Evolutionary conservation across 1,140 invertebrate genomes (phyloP).

Genomic region (Aphelenchoides fujianensis): DNA sequence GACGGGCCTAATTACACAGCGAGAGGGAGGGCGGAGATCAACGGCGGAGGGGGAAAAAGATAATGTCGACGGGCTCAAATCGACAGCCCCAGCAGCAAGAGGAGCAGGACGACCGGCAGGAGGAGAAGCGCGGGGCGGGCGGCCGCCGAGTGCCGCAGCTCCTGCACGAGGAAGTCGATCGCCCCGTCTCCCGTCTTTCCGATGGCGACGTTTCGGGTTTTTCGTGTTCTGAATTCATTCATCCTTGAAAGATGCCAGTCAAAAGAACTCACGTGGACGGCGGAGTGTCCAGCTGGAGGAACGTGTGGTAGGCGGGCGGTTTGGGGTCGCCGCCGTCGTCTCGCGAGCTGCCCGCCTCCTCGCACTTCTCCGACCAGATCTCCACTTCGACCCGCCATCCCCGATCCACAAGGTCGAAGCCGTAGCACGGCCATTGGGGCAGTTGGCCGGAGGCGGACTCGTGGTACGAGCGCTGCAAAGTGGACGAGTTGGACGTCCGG

Average conservation of each 20-base stretch:
- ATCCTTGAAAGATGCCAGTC: neutral
- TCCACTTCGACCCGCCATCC: constrained; percentile 58
- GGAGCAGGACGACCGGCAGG: no score
- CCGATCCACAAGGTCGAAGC: constrained; percentile 49
- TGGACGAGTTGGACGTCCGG: neutral
- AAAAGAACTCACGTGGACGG: constrained; percentile 28
- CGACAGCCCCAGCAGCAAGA: no score
- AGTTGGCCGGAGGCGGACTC: no score
- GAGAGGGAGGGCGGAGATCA: no score
- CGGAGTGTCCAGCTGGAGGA: constrained; percentile 52
- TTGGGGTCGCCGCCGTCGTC: constrained; percentile 1
- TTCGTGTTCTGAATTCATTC: constrained; percentile 24
- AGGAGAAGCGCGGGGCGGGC: no score
- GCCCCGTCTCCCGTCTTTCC: constrained; percentile 57
- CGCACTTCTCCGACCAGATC: constrained; percentile 46
- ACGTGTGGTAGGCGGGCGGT: constrained; percentile 38
- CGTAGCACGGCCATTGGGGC: constrained; percentile 38
- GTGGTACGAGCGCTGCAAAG: neutral
- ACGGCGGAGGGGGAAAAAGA: no score
- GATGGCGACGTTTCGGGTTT: constrained; percentile 48
- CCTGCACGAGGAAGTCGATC: constrained; percentile 54
- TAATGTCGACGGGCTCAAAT: no score
- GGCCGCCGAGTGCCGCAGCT: constrained; percentile 44
- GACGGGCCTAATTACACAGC: no score
- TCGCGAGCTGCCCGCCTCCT: neutral